Percentiles rank a stretch among this genome's conserved stretches.
Evolutionary conservation across 1,140 invertebrate species (phyloP).

Genomic region (Dendrolimus kikuchii): DNA sequence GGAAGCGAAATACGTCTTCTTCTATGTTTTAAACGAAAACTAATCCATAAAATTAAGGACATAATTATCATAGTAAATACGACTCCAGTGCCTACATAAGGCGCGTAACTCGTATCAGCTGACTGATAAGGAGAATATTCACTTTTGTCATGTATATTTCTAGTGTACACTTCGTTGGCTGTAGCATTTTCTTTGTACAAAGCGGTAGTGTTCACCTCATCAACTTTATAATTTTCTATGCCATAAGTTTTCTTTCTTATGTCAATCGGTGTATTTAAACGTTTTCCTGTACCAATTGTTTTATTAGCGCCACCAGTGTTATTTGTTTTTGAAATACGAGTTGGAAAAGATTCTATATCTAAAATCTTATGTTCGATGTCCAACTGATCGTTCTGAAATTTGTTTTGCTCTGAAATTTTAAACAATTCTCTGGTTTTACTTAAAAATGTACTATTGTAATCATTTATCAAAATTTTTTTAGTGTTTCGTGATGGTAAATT

Average conservation of each 20-base stretch:
- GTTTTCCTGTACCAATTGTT: constrained; percentile 34
- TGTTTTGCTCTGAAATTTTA: constrained; percentile 43
- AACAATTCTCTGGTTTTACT: constrained; percentile 32
- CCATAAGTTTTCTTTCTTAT: constrained; percentile 11
- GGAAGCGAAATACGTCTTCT: constrained; percentile 48
- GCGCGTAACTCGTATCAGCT: constrained; percentile 36
- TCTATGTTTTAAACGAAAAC: constrained; percentile 54
- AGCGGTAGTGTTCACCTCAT: constrained; percentile 22
- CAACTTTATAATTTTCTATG: constrained; percentile 15
- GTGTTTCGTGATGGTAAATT: constrained; percentile 15
- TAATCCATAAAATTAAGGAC: constrained; percentile 65
- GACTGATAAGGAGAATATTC: constrained; percentile 55
- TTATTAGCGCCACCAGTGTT: constrained; percentile 13
- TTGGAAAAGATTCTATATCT: constrained; percentile 31
- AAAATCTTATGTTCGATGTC: constrained; percentile 41
- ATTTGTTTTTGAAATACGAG: constrained; percentile 24
- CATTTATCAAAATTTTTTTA: constrained; percentile 32
- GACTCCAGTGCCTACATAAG: constrained; percentile 48
- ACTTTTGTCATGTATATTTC: constrained; percentile 38
- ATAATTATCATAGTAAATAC: constrained; percentile 41
- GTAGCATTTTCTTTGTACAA: constrained; percentile 14
- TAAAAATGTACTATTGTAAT: constrained; percentile 36
- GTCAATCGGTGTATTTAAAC: constrained; percentile 44
- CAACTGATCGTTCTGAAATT: constrained; percentile 39
- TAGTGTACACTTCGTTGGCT: constrained; percentile 24